phyloP scores from a whole-genome alignment of 2,113 vertebrate genomes.

The Ondatra zibethicus region DNA sequence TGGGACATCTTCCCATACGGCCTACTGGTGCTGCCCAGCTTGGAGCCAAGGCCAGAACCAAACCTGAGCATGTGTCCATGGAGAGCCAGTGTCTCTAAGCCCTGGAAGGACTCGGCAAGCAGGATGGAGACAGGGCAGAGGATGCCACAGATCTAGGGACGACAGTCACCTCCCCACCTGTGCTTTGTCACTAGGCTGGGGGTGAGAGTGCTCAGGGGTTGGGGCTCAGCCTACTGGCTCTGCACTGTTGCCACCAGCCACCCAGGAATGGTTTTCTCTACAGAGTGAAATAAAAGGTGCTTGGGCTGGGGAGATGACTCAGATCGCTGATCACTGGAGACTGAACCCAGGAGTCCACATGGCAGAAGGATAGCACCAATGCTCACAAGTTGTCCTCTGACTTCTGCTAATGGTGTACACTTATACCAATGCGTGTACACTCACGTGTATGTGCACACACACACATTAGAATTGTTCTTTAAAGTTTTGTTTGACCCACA shows the following conservation, averaged over 20 bases:
- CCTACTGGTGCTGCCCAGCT: background rate
- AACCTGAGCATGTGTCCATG: background rate
- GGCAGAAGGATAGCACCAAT: background rate
- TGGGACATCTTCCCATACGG: background rate
- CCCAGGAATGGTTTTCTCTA: background rate
- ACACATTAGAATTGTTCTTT: background rate
- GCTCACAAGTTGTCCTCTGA: background rate
- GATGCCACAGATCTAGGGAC: background rate
- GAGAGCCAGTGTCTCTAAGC: background rate
- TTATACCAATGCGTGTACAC: background rate
- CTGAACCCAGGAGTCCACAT: background rate
- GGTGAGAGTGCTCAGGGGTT: background rate
- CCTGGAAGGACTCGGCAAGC: background rate
- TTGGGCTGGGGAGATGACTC: background rate
- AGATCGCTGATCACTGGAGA: background rate
- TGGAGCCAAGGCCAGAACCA: background rate
- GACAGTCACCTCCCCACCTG: background rate
- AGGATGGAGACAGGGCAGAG: background rate
- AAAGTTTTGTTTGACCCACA: background rate
- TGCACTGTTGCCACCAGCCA: background rate
- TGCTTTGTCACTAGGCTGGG: background rate
- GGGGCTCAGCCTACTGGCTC: background rate
- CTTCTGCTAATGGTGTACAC: background rate
- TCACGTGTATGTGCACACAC: too few relatives aligned
- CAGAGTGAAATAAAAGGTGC: background rate